A percentile compares a stretch with the other conserved stretches of the same genome.
Conservation (phyloP, 2,797 vertebrate species). For the Sternotherus odoratus region DNA sequence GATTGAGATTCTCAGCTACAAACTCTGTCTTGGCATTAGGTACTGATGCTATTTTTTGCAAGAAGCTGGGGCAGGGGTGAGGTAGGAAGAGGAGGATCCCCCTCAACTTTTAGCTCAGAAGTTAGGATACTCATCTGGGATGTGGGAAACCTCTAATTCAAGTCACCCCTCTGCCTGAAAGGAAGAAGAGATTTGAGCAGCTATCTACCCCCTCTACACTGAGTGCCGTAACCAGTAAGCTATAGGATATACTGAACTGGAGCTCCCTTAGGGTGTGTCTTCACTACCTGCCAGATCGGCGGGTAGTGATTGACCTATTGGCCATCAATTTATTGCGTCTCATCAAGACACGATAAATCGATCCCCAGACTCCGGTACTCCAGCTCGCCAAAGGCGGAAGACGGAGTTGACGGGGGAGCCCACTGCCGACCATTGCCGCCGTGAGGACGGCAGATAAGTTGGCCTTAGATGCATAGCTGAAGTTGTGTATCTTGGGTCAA, state of each 20-base stretch:
- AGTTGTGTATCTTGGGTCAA: no score
- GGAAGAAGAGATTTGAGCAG: background rate
- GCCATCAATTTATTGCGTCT: no score
- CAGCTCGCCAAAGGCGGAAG: no score
- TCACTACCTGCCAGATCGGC: no score
- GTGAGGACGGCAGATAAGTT: no score
- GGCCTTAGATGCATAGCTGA: no score
- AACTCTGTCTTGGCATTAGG: background rate
- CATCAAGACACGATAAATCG: no score
- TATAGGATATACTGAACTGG: background rate
- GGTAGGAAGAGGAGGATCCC: fast-evolving
- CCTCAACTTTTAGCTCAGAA: background rate
- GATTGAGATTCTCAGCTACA: background rate
- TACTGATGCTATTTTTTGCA: background rate
- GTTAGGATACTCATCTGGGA: background rate
- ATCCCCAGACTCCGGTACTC: no score
- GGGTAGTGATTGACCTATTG: no score
- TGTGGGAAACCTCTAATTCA: background rate
- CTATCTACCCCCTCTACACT: background rate
- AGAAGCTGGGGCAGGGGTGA: background rate
- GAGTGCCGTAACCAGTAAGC: background rate
- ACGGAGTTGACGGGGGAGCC: no score
- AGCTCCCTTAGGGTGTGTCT: no score
- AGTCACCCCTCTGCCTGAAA: background rate
- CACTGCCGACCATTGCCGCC: no score